Evolutionary conservation across 2,797 vertebrate genomes (phyloP).

Genomic region (Cirrhinus mrigala): DNA sequence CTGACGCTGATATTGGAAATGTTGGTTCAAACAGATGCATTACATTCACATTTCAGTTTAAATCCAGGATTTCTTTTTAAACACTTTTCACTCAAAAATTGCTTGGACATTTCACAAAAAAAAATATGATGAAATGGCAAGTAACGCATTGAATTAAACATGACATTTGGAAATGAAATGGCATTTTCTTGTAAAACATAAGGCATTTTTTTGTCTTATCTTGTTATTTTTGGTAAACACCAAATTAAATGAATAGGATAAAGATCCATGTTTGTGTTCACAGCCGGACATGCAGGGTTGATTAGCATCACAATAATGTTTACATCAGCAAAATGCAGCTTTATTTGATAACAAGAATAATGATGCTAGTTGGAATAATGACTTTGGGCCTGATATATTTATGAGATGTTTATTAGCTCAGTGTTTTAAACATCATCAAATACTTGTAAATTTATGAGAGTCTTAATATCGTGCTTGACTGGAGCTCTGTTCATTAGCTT

Average conservation of each 20-base stretch:
- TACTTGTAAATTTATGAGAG: not conserved
- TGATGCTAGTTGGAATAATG: not conserved
- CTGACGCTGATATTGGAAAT: no score
- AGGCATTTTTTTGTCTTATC: not conserved
- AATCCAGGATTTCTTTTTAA: no score
- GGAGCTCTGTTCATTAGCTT: not conserved
- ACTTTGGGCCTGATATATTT: not conserved
- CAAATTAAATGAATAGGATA: not conserved
- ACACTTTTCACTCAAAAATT: no score
- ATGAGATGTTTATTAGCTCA: conserved; percentile 26
- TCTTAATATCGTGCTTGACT: not conserved
- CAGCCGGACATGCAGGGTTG: not conserved
- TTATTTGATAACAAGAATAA: not conserved
- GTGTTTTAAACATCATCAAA: conserved; percentile 2
- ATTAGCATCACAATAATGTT: not conserved
- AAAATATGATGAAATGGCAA: no score
- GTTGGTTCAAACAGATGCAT: no score
- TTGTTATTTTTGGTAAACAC: not conserved
- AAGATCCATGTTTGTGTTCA: not conserved
- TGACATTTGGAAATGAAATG: no score
- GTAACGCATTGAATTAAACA: no score
- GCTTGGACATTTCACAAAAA: no score
- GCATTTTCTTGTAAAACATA: not conserved
- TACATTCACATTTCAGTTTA: no score
- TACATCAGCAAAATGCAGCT: not conserved